These are phyloP conservation scores for Solenodon paradoxus DNA, from an alignment of 2,113 vertebrate genomes.

Conservation along the genomic window DNA sequence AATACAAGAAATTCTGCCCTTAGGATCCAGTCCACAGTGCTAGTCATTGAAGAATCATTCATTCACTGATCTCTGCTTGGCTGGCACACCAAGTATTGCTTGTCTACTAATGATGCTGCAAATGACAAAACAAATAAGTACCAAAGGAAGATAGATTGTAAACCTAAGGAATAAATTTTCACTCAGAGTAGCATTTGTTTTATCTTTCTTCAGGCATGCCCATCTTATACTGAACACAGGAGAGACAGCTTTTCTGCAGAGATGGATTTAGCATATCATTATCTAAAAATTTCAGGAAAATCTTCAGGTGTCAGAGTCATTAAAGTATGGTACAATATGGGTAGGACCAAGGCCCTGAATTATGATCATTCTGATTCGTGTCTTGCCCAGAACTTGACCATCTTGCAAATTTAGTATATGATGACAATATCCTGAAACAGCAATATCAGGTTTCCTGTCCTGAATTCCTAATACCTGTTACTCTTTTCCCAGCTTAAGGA, in stretches of 20 bases:
- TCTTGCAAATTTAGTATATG: not conserved
- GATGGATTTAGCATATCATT: not conserved
- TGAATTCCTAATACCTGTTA: too few relatives aligned
- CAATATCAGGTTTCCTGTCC: not conserved
- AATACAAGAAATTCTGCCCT: not conserved
- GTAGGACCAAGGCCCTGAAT: too few relatives aligned
- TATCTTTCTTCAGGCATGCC: not conserved
- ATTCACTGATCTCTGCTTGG: not conserved
- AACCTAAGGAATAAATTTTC: not conserved
- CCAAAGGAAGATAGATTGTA: not conserved
- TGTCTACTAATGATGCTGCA: not conserved
- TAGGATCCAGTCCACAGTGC: not conserved
- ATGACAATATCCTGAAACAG: not conserved
- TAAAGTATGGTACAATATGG: not conserved
- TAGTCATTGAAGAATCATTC: not conserved
- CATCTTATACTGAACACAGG: not conserved
- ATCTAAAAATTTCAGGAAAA: not conserved
- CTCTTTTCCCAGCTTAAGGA: not conserved
- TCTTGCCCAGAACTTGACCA: not conserved
- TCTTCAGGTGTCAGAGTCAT: not conserved
- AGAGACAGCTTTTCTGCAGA: not conserved
- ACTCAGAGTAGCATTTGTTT: not conserved
- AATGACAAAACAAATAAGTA: not conserved
- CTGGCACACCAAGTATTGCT: not conserved
- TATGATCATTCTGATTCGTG: not conserved